phyloP scores from a whole-genome alignment of 2,797 vertebrate species.

The Ciconia nigra region DNA sequence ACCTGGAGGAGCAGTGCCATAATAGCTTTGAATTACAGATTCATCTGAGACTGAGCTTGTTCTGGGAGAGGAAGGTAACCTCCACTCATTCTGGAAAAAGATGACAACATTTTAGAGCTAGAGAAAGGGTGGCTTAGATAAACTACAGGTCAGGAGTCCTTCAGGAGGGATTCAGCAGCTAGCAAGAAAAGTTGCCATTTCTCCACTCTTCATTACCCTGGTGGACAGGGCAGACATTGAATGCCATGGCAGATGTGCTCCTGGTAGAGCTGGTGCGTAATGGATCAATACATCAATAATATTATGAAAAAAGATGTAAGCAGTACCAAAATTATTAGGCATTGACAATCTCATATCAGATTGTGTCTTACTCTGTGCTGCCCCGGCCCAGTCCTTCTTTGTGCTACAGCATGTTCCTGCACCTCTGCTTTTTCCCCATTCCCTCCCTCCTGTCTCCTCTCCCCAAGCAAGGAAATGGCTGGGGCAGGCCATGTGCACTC shows the following conservation, averaged over 20 bases:
- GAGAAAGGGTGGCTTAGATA: background rate
- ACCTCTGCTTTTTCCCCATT: background rate
- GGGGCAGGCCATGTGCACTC: rapidly evolving
- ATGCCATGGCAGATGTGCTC: background rate
- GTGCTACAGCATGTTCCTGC: background rate
- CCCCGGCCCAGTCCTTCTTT: background rate
- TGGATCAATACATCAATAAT: background rate
- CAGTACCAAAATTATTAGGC: background rate
- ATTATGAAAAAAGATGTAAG: background rate
- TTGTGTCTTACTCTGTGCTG: background rate
- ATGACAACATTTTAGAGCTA: background rate
- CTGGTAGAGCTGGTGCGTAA: background rate
- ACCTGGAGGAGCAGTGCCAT: background rate
- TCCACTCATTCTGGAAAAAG: background rate
- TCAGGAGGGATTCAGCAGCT: background rate
- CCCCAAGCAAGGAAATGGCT: background rate
- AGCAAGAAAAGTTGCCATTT: background rate
- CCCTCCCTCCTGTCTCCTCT: background rate
- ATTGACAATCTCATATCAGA: background rate
- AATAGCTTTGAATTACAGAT: background rate
- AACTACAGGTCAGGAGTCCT: background rate
- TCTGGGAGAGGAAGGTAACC: background rate
- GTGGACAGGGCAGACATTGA: background rate
- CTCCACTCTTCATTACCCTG: background rate
- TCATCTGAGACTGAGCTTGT: background rate